Evolutionary conservation across 2,113 vertebrate species (phyloP).

Genomic region (Sitta europaea): DNA sequence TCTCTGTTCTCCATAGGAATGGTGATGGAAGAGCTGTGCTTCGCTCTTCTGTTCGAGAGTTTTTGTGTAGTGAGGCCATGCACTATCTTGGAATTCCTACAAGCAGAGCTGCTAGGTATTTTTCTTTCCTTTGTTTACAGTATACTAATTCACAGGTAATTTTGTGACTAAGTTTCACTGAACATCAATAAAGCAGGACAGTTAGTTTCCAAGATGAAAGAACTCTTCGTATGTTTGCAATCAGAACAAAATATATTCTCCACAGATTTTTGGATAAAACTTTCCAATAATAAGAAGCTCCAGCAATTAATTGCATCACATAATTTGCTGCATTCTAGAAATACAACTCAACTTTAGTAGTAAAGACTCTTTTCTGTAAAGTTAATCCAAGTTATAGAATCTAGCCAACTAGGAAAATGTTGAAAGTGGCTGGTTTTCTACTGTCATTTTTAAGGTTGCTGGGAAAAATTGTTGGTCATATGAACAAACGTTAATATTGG

Average conservation of each 20-base stretch:
- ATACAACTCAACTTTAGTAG: neutral
- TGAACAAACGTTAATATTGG: neutral
- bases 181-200: neutral
- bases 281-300: neutral
- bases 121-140: neutral
- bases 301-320: neutral
- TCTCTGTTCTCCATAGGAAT: constrained; percentile 48
- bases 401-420: neutral
- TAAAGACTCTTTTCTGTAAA: neutral
- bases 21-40: constrained; percentile 82
- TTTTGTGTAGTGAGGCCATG: constrained; percentile 83
- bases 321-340: neutral
- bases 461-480: neutral
- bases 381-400: neutral
- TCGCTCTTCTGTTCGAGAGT: constrained; percentile 80
- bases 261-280: neutral
- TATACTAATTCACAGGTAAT: neutral
- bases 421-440: neutral
- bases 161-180: neutral
- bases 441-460: neutral
- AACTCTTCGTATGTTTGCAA: neutral
- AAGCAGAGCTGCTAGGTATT: constrained; percentile 80
- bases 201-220: neutral
- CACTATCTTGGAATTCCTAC: constrained; percentile 79
- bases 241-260: neutral